Conservation (phyloP, 2,797 vertebrate species). For the Graptemys geographica region DNA sequence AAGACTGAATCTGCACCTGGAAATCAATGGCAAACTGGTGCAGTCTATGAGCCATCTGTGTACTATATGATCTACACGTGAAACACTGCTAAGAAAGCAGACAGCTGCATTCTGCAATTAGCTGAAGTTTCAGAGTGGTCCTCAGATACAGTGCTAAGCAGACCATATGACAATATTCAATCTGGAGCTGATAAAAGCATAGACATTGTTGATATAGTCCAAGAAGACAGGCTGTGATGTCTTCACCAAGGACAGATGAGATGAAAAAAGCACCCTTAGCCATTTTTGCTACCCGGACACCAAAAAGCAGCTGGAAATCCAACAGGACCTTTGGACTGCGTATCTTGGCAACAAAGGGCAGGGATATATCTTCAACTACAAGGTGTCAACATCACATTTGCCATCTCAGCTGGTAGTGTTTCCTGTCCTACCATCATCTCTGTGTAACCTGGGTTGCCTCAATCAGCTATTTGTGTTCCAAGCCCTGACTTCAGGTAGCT, state of each 20-base stretch:
- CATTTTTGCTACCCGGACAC: conserved; percentile 64
- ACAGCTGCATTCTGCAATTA: conserved; percentile 75
- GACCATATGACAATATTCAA: conserved; percentile 76
- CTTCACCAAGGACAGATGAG: conserved; percentile 66
- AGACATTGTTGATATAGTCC: conserved; percentile 72
- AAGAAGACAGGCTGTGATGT: conserved; percentile 76
- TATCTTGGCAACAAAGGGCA: conserved; percentile 55
- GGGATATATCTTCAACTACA: background rate
- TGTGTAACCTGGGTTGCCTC: conserved; percentile 32
- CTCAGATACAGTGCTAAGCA: conserved; percentile 74
- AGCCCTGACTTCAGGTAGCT: conserved; percentile 51
- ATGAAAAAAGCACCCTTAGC: conserved; percentile 70
- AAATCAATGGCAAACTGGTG: conserved; percentile 72
- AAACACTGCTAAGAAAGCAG: conserved; percentile 74
- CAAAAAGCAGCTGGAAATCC: conserved; percentile 73
- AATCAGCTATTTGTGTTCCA: conserved; percentile 59
- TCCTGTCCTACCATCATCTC: background rate
- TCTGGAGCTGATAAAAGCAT: conserved; percentile 73
- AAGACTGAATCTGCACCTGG: conserved; percentile 73
- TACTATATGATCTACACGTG: conserved; percentile 69
- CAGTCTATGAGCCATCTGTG: conserved; percentile 72
- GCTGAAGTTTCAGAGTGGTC: conserved; percentile 76
- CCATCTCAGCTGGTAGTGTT: conserved; percentile 39
- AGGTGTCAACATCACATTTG: conserved; percentile 24
- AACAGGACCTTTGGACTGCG: conserved; percentile 58